Percentiles rank a stretch among this genome's conserved stretches.
Evolutionary conservation across 2,797 vertebrate genomes (phyloP).

Genomic region (Stomatorhinus walkeri): DNA sequence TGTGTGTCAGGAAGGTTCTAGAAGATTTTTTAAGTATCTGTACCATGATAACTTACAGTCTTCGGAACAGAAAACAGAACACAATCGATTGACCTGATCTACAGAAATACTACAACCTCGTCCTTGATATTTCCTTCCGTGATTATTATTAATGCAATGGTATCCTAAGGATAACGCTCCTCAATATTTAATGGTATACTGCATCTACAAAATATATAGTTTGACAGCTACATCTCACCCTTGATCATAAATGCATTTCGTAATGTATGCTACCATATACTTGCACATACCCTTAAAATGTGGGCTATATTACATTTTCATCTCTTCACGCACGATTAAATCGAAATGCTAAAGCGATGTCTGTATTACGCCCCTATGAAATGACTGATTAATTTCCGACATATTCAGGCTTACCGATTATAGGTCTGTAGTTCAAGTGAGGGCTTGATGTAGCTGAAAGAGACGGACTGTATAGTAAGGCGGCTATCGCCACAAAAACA

Average conservation of each 20-base stretch:
- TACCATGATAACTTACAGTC: not conserved
- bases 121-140: not conserved
- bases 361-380: not conserved
- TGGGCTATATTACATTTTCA: not conserved
- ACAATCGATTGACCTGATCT: not conserved
- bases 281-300: not conserved
- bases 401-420: slow-evolving; percentile 55
- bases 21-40: not conserved
- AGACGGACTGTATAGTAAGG: slow-evolving; percentile 30
- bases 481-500: slow-evolving; percentile 43
- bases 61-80: not conserved
- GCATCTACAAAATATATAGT: not conserved
- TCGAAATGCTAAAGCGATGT: not conserved
- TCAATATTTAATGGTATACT: not conserved
- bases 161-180: not conserved
- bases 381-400: not conserved
- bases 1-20: not conserved
- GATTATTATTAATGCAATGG: not conserved
- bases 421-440: slow-evolving; percentile 50
- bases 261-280: not conserved
- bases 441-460: slow-evolving; percentile 27
- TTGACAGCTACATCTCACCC: not conserved
- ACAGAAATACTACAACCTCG: not conserved
- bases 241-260: not conserved
- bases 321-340: not conserved